Percentiles rank a stretch among this genome's conserved stretches.
phyloP scores from a whole-genome alignment of 2,888 invertebrate species.

The Melinopterus prodromus region DNA sequence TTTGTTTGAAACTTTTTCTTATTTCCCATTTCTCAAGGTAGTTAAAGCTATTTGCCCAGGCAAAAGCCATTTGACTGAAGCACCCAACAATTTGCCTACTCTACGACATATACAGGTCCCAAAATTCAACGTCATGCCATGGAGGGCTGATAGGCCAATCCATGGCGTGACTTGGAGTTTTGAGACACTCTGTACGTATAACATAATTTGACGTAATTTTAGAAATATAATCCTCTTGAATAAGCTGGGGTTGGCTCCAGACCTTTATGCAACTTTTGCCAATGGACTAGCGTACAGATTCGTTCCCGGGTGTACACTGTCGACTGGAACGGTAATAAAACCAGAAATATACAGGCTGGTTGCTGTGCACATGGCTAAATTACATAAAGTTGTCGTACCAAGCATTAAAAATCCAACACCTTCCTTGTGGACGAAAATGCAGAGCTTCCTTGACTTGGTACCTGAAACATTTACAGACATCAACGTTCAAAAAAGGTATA shows the following conservation, averaged over 20 bases:
- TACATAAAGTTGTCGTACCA: slow-evolving; percentile 72
- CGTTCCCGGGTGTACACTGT: slow-evolving; percentile 83
- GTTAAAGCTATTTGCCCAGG: too few species aligned
- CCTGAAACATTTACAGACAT: slow-evolving; percentile 75
- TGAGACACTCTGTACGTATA: not conserved
- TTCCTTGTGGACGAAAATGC: slow-evolving; percentile 79
- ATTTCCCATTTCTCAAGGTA: too few species aligned
- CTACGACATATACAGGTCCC: too few species aligned
- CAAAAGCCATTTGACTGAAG: too few species aligned
- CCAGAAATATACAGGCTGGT: slow-evolving; percentile 77
- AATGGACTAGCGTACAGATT: slow-evolving; percentile 95
- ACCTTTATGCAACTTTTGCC: slow-evolving; percentile 87
- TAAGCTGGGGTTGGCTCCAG: slow-evolving; percentile 81
- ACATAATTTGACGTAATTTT: slow-evolving; percentile 40
- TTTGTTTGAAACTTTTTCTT: too few species aligned
- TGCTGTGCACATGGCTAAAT: slow-evolving; percentile 82
- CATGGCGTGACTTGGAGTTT: too few species aligned
- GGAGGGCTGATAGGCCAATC: too few species aligned
- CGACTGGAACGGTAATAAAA: slow-evolving; percentile 68
- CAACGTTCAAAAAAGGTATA: slow-evolving; percentile 74
- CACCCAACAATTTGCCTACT: too few species aligned
- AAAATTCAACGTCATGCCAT: too few species aligned
- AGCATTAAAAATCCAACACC: slow-evolving; percentile 61
- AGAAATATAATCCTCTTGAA: slow-evolving; percentile 70
- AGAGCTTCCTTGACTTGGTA: slow-evolving; percentile 76